Conservation (phyloP, 2,113 vertebrate genomes). For the Hydropotes inermis region DNA sequence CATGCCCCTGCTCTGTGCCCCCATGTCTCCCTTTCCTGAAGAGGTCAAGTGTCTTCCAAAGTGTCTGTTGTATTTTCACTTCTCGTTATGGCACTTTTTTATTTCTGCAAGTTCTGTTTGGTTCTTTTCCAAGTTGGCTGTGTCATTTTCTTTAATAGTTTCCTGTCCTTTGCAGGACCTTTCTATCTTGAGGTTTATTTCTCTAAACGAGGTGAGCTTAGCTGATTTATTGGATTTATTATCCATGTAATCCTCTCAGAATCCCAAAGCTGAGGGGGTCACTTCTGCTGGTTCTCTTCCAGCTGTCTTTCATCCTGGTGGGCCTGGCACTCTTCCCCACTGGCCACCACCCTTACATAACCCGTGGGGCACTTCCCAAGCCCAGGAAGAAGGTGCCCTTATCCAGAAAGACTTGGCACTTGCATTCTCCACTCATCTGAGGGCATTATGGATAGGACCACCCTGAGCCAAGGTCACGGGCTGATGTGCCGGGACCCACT, state of each 20-base stretch:
- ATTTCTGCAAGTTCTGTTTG: constrained; percentile 22
- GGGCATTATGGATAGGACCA: fast-evolving
- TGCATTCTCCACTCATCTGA: neutral
- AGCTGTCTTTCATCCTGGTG: neutral
- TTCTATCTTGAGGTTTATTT: neutral
- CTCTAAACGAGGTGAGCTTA: neutral
- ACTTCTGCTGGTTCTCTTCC: neutral
- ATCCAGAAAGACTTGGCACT: neutral
- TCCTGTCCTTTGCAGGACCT: neutral
- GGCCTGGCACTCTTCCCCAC: neutral
- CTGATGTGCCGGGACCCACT: neutral
- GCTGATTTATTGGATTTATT: neutral
- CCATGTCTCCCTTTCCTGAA: neutral
- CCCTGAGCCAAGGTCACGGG: neutral
- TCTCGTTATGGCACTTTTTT: neutral
- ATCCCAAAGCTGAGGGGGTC: neutral
- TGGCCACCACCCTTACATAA: neutral
- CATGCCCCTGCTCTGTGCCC: fast-evolving
- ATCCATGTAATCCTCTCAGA: neutral
- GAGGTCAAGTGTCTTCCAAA: neutral
- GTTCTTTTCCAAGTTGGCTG: neutral
- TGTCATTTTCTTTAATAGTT: neutral
- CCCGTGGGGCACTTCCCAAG: neutral
- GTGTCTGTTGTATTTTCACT: neutral
- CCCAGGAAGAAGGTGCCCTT: neutral